Percentiles rank a stretch among this genome's conserved stretches.
phyloP scores from a whole-genome alignment of 2,888 invertebrate genomes.

The Rapana venosa region DNA sequence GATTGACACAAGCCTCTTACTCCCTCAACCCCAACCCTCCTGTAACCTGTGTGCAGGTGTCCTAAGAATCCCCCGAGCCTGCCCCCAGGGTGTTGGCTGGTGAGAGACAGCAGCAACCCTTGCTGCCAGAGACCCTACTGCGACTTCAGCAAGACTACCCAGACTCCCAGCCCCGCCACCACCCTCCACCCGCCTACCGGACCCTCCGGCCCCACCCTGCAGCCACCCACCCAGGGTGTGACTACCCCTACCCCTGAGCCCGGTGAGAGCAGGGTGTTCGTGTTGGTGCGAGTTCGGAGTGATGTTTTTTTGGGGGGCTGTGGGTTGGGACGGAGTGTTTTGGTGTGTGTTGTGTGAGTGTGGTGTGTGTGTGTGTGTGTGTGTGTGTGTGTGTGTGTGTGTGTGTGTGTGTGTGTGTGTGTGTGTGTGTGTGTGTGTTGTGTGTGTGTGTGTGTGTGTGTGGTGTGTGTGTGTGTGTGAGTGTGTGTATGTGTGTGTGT shows the following conservation, averaged over 20 bases:
- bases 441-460: no score
- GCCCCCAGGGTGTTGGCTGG: constrained; percentile 45
- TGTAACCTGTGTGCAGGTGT: constrained; percentile 48
- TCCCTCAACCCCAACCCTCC: not conserved
- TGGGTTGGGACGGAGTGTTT: no score
- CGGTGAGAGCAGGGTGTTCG: not conserved
- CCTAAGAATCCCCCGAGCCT: constrained; percentile 46
- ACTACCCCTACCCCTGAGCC: constrained; percentile 19
- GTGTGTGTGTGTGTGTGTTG: no score
- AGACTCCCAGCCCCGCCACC: constrained; percentile 35
- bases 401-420: no score
- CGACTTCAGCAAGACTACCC: constrained; percentile 44
- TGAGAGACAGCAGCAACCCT: constrained; percentile 48
- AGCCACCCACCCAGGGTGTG: constrained; percentile 28
- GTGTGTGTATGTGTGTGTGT: no score
- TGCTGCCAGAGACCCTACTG: constrained; percentile 49
- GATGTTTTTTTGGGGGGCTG: no score
- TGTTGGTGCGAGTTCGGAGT: no score
- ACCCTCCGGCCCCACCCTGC: constrained; percentile 34
- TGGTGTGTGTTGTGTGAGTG: no score
- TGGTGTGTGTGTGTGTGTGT: no score
- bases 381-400: no score
- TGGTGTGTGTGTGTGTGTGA: no score
- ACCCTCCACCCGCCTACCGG: constrained; percentile 17
- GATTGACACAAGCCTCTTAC: not conserved